Evolutionary conservation across 2,888 invertebrate species (phyloP), one percentile per base, ranked within the genome.

Genomic region (Aradus depressus): DNA sequence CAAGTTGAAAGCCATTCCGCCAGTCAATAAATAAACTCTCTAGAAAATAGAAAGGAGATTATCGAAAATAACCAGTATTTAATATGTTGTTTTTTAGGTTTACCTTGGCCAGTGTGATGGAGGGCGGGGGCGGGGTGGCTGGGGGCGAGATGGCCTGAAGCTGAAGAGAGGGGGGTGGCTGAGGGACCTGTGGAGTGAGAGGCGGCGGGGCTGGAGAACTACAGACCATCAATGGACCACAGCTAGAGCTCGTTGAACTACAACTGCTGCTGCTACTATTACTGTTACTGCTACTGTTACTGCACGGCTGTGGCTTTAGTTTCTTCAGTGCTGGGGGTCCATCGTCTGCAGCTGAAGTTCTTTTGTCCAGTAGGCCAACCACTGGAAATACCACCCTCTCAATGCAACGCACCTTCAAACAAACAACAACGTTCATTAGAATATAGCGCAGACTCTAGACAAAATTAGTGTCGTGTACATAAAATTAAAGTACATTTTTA

Each of bases 391-490:
- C 52, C 4, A 55, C 53, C 4, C 53, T 50, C 21, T 47, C 47
- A 22, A 47, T 38, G 28, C 47, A 47, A 44, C 43, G 51, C 22
- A 48, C 54, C n/a, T n/a, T n/a, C n/a, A n/a, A n/a, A 37, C 47
- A 35, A 47, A 37, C 38, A 18, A 47, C 47, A 28, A 21, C 25
- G 43, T 32, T 2, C 51, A 44, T 5, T 53, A 58, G 58, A 62
- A 62, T 57, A 60, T 63, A 35, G 49, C 58, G 26, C 60, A 63
- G 62, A 56, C 66, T 61, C 60, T 67, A 63, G 56, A 66, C 58
- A 59, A 66, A 66, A 63, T 66, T 66, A 63, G 18, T 12, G 21
- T 38, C n/a, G 37, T 37, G 18, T 37, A 3, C 37, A 16, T 37
- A 22, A n/a, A n/a, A n/a, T n/a, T n/a, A n/a, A n/a, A n/a, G n/a